Evolutionary conservation across 1,140 invertebrate species (phyloP), one percentile per base, ranked within the genome.

Genomic region (Halesus radiatus): DNA sequence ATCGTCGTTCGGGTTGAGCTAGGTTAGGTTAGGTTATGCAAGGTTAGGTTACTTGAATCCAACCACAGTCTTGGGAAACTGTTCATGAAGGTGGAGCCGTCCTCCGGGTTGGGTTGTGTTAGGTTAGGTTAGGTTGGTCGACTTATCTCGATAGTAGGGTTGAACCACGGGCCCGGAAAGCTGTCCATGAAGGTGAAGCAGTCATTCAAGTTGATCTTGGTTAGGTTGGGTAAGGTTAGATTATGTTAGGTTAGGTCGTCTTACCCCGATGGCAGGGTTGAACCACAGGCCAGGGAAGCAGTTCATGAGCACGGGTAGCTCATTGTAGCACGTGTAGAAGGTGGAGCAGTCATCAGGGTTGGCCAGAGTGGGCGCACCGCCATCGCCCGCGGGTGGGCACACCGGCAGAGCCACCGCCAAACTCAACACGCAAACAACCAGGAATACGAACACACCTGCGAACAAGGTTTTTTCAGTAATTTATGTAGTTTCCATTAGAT

Each of bases 281-380:
- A 29, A 29, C 26, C 26, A 29, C 2, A 29, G 26, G 2, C 26
- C 26, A 3, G 26, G 26, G 37, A 45, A 45, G 7, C 37, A 13
- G 37, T 45, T 7, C 37, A 45, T 45, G 1, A 45, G 5, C 37
- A 45, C 37, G 8, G 10, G 7, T 10, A 8, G 8, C 37, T 45
- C 10, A 10, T 13, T 45, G 37, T 45, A 13, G 37, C 10, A 10
- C 10, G 8, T 18, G 13, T 54, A 54, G 53, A 54, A 54, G 53
- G 53, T 54, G 53, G n/a, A n/a, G 54, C 80, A 81, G 45, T 81
- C 75, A 13, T 78, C 74, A 50, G 75, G 74, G 75, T 81, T 81
- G 52, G 64, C 23, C 3, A 81, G 54, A 22, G 45, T 10, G 7
- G 58, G 13, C 0, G 64, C 68, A 4, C 54, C 56, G 15, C 32